Evolutionary conservation across 2,797 vertebrate species (phyloP), one percentile per base, ranked within the genome.

Genomic region (Acanthurus tractus): DNA sequence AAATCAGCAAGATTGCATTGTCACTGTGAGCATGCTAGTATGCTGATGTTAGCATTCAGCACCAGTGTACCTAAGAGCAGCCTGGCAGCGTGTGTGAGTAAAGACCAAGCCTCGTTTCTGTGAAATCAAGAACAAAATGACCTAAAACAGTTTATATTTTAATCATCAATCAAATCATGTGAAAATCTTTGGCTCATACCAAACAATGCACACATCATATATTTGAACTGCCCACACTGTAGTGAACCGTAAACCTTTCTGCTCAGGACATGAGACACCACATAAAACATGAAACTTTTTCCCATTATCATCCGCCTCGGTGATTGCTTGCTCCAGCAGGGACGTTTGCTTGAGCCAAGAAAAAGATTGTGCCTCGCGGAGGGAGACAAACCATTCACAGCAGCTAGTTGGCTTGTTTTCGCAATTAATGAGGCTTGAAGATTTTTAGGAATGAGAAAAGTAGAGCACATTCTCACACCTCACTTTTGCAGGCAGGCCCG

Each of bases 371-470:
- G 70, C 42, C 79, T 78, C 49, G 10, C 44, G n/a, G 68, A 76
- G 76, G 64, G 80, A 87, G 75, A 82, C 80, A 81, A 87, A 87
- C 81, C 72, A 82, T 78, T 88, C 83, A 65, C 83, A 90, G 86
- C 83, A 84, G 86, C 83, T 76, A 84, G 77, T 78, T 86, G 83
- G 78, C 89, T 87, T 86, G 79, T 84, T 85, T 91, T 89, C 7
- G 29, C 66, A 84, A 65, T 83, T 91, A 89, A 91, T 91, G 84
- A 92, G 84, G 78, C 90, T 89, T 86, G 81, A 87, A 84, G 81
- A 84, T 74, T 87, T 91, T 91, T 65, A 81, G 79, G 85, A 82
- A 84, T 74, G 71, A 65, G 76, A 83, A 80, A 90, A 82, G 80
- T 83, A 68, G 79, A 87, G 59, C 85, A 78, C 46, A 73, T 76